Base-by-base conservation (phyloP, 1,140 invertebrate genomes). In the Uloborus diversus region DNA sequence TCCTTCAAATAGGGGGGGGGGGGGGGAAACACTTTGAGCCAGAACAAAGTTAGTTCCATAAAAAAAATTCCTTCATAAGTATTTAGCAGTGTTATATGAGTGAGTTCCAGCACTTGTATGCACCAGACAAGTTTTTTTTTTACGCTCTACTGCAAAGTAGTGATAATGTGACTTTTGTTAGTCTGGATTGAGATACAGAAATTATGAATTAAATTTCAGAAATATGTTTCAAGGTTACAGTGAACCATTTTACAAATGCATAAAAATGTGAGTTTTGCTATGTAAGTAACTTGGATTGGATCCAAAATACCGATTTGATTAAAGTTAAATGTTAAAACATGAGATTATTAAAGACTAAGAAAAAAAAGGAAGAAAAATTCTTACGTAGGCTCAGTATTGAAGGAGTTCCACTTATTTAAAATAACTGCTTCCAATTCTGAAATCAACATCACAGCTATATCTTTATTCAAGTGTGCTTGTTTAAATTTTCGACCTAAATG, bases 401-500 rank as follows among this genome's bases (percentile, higher is more conserved):
- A 61, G 30, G 64, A 53, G 32, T 79, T 49, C 65, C 65, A 68
- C 2, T 27, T 42, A 9, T 69, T 69, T 28, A 79, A 32, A 27
- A 35, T 27, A 23, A 79, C 62, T 1, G 28, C 25, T 62, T 68
- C 76, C 11, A 79, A 11, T 61, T 69, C 65, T n/a, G 51, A 13
- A 13, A 69, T 28, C 17, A 69, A 33, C 7, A 42, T 13, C 3
- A 17, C 25, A n/a, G 76, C 64, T 47, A 14, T 20, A 56, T 51
- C 59, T 66, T 66, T 78, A 32, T 42, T 64, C 37, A 56, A 11
- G 23, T 56, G 66, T 3, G 73, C 73, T 56, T 65, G 47, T 47
- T 66, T 65, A 30, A 78, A 66, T 57, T 65, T 78, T n/a, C 49
- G 33, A 9, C 49, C 73, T 78, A 61, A 13, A 59, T 33, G 4